Base-by-base conservation (phyloP, 2,888 invertebrate genomes). In the Sesia apiformis region DNA sequence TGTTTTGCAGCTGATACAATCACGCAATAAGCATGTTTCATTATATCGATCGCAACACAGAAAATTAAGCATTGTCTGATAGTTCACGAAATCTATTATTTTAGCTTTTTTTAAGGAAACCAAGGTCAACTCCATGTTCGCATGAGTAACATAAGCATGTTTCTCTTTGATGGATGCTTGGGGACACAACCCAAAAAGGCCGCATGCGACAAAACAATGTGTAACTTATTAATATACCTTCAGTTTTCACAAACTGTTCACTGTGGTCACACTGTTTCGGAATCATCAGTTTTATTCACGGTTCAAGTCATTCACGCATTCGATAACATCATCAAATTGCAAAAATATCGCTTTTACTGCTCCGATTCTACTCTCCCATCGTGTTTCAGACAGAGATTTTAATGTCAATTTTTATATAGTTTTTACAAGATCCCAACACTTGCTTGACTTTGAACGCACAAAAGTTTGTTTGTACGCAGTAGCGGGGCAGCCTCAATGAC, bases 141-240 rank as follows among this genome's bases (percentile, higher is more conserved):
- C 6, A 41, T 41, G 41, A 41, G 41, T 41, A 5, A 41, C 41
- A 41, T 41, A 41, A 41, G 6, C 41, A 41, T 5, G 41, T 41
- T 41, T 41, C 41, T 41, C 53, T 53, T 43, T 53, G 53, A 43
- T 53, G 53, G 39, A 46, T 53, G 53, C 38, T 53, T 43, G 53
- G 46, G 46, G 53, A 4, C 5, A 53, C 46, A 53, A 53, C 53
- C 53, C 53, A 43, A 46, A 53, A 53, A 53, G 53, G 53, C 38
- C 46, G 46, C 6, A 53, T 6, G 53, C 39, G 53, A 38, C 53
- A 53, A 53, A 53, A 53, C 53, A 53, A 5, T 39, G 53, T 41
- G 41, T 41, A 41, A 41, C 41, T 41, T 41, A 41, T 5, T 6
- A 5, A 5, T 41, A 41, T 41, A 41, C 6, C 6, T 41, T 41